Evolutionary conservation across 64 coral and sea anemone species (phyloP).

Genomic region (Acropora tenuis): DNA sequence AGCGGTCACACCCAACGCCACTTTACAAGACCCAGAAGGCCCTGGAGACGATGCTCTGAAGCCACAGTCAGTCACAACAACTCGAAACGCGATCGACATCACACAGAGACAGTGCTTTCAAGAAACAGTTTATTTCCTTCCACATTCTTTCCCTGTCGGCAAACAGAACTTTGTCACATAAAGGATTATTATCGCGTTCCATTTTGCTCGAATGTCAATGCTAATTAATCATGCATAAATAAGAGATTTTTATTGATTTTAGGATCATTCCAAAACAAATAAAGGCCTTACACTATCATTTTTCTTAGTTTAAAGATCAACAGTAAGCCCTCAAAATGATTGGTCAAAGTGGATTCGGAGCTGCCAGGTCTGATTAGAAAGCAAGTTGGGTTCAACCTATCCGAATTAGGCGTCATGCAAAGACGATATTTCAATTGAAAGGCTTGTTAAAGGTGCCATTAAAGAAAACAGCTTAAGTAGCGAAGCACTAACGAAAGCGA

Average conservation of each 20-base stretch:
- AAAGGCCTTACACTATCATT: background rate
- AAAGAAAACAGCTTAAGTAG: no score
- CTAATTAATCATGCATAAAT: background rate
- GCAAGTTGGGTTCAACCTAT: background rate
- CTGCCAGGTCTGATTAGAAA: background rate
- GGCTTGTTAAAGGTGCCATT: no score
- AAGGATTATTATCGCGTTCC: background rate
- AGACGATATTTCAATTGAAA: no score
- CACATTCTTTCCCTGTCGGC: background rate
- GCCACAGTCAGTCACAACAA: no score
- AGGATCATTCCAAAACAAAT: background rate
- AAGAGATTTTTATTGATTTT: background rate
- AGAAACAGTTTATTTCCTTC: background rate
- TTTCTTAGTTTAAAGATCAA: background rate
- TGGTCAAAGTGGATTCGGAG: background rate
- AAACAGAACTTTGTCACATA: background rate
- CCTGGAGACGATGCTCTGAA: no score
- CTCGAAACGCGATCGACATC: background rate
- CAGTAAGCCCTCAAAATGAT: background rate
- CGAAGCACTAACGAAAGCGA: no score
- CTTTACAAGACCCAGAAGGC: no score
- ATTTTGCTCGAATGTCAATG: background rate
- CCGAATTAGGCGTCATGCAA: background rate
- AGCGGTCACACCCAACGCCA: no score
- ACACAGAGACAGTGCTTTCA: background rate